These are phyloP conservation scores for Archaeoteleia sp. DNA, from an alignment of 2,888 invertebrate species.

Conservation along the genomic window DNA sequence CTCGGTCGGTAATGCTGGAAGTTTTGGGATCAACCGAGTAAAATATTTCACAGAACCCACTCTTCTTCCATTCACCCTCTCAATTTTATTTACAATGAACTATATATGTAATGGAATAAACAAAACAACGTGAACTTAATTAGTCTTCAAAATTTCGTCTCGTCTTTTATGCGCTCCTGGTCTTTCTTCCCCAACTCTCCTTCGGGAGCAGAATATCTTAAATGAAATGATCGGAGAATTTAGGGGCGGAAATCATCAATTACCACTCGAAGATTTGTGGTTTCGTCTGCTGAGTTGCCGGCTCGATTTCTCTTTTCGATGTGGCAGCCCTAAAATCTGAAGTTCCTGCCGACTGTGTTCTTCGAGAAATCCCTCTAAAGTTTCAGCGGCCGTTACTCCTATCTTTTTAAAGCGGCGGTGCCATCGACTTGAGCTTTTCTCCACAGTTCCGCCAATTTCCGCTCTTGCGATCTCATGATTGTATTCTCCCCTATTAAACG, in stretches of 20 bases:
- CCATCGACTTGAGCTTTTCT: constrained; percentile 3
- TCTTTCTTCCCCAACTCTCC: no score
- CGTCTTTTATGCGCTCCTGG: no score
- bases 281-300: constrained; percentile 9
- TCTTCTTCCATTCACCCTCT: no score
- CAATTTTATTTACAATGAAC: no score
- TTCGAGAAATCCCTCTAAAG: not conserved
- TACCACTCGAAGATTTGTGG: constrained; percentile 4
- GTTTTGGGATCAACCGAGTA: no score
- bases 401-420: constrained; percentile 12
- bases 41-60: no score
- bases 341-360: not conserved
- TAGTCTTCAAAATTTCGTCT: no score
- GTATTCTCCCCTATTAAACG: constrained; percentile 8
- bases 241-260: constrained; percentile 17
- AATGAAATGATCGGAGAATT: constrained; percentile 6
- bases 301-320: not conserved
- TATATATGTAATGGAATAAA: no score
- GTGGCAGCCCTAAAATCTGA: constrained; percentile 2
- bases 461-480: constrained; percentile 14
- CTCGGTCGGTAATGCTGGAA: no score
- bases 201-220: not conserved
- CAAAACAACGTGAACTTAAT: no score
- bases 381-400: not conserved
- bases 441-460: constrained; percentile 15